These are phyloP conservation scores for Empis stercorea DNA, from an alignment of 2,888 invertebrate species.

Conservation along the genomic window DNA sequence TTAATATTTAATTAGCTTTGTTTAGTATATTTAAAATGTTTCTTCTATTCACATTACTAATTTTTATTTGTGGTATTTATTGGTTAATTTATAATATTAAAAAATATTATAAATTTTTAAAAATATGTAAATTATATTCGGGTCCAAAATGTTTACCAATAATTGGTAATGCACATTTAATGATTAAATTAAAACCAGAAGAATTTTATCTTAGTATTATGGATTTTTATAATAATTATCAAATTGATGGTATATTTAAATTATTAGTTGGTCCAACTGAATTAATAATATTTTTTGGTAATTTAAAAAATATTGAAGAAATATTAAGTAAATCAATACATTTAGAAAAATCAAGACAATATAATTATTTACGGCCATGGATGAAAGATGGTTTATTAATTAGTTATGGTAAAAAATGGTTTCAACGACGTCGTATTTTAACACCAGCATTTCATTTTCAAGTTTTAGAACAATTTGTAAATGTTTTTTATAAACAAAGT, in stretches of 20 bases:
- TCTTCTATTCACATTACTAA: too few relatives aligned
- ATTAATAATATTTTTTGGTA: slow-evolving; percentile 22
- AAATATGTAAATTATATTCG: slow-evolving; percentile 21
- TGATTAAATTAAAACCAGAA: background rate
- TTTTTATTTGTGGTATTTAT: too few relatives aligned
- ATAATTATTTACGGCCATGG: slow-evolving; percentile 24
- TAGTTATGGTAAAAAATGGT: slow-evolving; percentile 41
- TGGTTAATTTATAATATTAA: background rate
- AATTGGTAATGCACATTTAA: slow-evolving; percentile 38
- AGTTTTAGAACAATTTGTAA: slow-evolving; percentile 53
- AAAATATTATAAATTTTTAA: slow-evolving; percentile 23
- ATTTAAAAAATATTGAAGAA: slow-evolving; percentile 26
- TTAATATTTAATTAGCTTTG: too few relatives aligned
- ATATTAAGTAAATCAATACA: background rate
- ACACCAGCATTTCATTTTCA: slow-evolving; percentile 65
- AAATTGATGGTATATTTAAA: background rate
- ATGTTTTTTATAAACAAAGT: slow-evolving; percentile 50
- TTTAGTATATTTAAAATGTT: too few relatives aligned
- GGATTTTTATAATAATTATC: background rate
- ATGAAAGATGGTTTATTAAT: slow-evolving; percentile 26
- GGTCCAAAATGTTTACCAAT: slow-evolving; percentile 37
- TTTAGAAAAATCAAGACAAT: slow-evolving; percentile 10
- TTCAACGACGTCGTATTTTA: slow-evolving; percentile 47
- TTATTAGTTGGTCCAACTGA: slow-evolving; percentile 20
- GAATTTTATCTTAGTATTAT: background rate